Conservation (phyloP, 2,113 vertebrate species). For the Barnardius zonarius region DNA sequence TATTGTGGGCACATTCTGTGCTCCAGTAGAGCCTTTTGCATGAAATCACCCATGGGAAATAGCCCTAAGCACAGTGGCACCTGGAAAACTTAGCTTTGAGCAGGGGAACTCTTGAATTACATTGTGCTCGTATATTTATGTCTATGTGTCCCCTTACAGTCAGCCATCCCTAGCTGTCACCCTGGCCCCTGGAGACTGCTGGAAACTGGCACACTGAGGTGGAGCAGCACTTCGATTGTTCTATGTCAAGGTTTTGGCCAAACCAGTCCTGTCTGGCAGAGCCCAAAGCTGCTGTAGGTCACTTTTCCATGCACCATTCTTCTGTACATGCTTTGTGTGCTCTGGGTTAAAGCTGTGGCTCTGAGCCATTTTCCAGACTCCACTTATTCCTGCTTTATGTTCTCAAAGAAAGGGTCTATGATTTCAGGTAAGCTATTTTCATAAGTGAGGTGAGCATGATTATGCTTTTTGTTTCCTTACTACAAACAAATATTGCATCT, state of each 20-base stretch:
- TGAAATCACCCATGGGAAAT: slow-evolving; percentile 35
- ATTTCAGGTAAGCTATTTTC: not conserved
- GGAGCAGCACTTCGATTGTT: not conserved
- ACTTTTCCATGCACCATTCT: not conserved
- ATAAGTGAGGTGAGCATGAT: not conserved
- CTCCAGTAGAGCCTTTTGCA: not conserved
- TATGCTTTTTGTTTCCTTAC: not conserved
- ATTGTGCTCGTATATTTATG: not conserved
- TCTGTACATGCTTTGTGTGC: not conserved
- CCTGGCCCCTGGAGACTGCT: not conserved
- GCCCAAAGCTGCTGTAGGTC: not conserved
- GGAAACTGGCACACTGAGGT: not conserved
- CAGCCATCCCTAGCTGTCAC: not conserved
- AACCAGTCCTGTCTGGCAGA: not conserved
- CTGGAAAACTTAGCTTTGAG: not conserved
- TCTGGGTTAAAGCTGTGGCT: not conserved
- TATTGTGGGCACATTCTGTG: not conserved
- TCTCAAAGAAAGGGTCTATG: not conserved
- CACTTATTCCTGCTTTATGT: not conserved
- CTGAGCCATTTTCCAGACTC: slow-evolving; percentile 10
- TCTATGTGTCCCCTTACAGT: not conserved
- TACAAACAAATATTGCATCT: not conserved
- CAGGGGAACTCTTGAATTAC: slow-evolving; percentile 13
- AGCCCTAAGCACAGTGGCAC: not conserved
- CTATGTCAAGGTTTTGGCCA: not conserved